Evolutionary conservation across 2,797 vertebrate genomes (phyloP).

Genomic region (Peromyscus nudipes): DNA sequence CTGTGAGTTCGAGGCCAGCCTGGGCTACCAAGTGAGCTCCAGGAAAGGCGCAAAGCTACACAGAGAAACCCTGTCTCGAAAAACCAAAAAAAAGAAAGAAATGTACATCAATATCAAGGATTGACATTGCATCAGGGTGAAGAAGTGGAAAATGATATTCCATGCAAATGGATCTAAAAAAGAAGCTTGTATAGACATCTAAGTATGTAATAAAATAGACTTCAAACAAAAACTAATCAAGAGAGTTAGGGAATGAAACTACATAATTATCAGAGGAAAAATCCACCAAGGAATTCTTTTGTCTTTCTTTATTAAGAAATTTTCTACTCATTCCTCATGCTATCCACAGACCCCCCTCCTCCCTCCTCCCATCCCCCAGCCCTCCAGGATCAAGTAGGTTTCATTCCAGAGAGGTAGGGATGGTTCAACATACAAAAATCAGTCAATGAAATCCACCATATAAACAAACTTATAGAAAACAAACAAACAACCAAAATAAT

Average conservation of each 20-base stretch:
- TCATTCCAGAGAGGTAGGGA: not conserved
- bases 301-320: too few species aligned
- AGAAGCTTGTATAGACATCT: not conserved
- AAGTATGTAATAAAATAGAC: not conserved
- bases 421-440: not conserved
- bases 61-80: too few species aligned
- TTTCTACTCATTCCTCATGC: too few species aligned
- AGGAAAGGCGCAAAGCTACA: too few species aligned
- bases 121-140: not conserved
- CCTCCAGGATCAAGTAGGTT: not conserved
- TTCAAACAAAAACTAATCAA: not conserved
- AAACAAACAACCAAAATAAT: too few species aligned
- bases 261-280: not conserved
- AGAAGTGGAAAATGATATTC: not conserved
- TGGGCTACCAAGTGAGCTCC: too few species aligned
- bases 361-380: too few species aligned
- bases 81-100: too few species aligned
- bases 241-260: not conserved
- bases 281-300: not conserved
- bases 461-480: not conserved
- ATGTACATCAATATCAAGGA: not conserved
- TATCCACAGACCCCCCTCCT: too few species aligned
- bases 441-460: not conserved
- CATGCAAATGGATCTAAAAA: not conserved
- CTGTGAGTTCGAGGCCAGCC: too few species aligned